Base-by-base conservation (phyloP, 2,888 invertebrate species). In the Agriopis marginaria region DNA sequence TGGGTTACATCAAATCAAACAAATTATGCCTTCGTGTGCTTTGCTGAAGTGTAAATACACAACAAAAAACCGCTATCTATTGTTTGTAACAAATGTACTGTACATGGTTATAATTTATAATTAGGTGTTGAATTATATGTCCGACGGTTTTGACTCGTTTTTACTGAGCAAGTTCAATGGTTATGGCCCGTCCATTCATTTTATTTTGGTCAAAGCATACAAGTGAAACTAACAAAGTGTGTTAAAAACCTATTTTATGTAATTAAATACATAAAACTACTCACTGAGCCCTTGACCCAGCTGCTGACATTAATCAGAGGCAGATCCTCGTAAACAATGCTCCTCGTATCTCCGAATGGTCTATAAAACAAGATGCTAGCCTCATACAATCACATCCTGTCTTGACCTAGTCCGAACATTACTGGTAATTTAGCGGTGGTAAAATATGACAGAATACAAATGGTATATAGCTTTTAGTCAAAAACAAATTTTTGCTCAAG, bases 291-390 rank as follows among this genome's bases (percentile, higher is more conserved):
- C 59, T 49, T 59, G 59, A 59, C 59, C 59, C 11, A 14, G 39
- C 59, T 49, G 7, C 59, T n/a, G 23, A 23, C 45, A 14, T 49
- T 32, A 17, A 59, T 49, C 59, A 59, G 14, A 49, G 39, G 17
- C 58, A 55, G 11, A 12, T 51, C 44, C 62, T 44, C 45, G 55
- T 68, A 68, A 66, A 63, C 63, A 68, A 63, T 54, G 62, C 63
- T 68, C 63, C 49, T 39, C 9, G 55, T 55, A 59, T 39, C 45
- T 50, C 53, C 60, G 53, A 56, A 72, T 63, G 66, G 56, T 47
- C 72, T 63, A 72, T 69, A 69, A 69, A 72, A 47, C 54, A 40
- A 49, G n/a, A 32, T 63, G 60, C 44, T 7, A 39, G 55, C 55
- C 17, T 23, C 17, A 1, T 10, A n/a, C 11, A 23, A 39, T n/a